A percentile compares a stretch with the other conserved stretches of the same genome.
These are phyloP conservation scores for Pogonocichla stellata DNA, from an alignment of 2,113 vertebrate species.

Conservation along the genomic window DNA sequence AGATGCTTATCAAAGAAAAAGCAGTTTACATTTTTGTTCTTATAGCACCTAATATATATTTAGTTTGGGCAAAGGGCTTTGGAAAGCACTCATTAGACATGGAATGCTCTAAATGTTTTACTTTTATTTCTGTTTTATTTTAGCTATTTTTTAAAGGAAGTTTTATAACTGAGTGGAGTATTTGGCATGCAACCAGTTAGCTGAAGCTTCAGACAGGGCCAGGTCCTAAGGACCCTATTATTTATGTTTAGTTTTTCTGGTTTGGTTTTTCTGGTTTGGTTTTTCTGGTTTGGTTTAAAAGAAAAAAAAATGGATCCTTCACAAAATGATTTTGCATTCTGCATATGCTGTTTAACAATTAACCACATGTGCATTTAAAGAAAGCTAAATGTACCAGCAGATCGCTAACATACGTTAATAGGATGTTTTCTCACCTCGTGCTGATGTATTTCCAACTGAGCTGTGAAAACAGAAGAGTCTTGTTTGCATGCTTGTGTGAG, in stretches of 20 bases:
- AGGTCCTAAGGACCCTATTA: background rate
- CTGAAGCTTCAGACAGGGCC: slow-evolving; percentile 10
- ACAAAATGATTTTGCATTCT: background rate
- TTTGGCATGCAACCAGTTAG: background rate
- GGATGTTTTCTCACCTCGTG: background rate
- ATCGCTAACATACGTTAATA: background rate
- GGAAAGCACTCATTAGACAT: background rate
- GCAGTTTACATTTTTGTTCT: background rate
- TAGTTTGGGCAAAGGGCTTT: background rate
- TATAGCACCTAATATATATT: background rate
- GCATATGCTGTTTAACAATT: background rate
- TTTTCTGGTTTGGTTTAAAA: background rate
- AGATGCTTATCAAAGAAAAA: slow-evolving; percentile 29
- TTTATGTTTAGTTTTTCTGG: background rate
- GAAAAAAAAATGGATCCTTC: background rate
- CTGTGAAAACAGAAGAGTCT: background rate
- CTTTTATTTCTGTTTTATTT: background rate
- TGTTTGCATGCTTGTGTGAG: background rate
- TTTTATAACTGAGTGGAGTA: background rate
- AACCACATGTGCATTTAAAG: background rate
- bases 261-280: background rate
- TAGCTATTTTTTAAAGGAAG: background rate
- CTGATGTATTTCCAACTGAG: background rate
- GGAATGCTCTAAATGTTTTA: background rate
- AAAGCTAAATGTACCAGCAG: background rate